A percentile compares a stretch with the other conserved stretches of the same genome.
phyloP scores from a whole-genome alignment of 2,888 invertebrate genomes.

The Xylophagus ater region DNA sequence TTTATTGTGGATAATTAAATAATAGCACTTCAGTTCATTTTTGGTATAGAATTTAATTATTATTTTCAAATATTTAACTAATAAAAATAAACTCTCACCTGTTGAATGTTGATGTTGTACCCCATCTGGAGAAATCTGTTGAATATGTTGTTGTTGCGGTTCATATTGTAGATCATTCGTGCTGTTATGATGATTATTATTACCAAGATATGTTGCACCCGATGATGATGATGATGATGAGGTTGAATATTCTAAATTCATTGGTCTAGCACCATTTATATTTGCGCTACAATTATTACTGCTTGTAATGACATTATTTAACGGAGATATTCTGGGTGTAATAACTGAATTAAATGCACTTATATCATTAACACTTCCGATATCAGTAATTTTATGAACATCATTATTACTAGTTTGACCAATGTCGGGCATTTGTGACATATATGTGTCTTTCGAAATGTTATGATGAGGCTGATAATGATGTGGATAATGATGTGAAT shows the following conservation, averaged over 20 bases:
- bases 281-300: neutral
- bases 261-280: too few species aligned
- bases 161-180: neutral
- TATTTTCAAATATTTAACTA: neutral
- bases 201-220: too few species aligned
- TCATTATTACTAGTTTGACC: constrained; percentile 1
- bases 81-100: constrained; percentile 4
- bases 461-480: too few species aligned
- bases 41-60: neutral
- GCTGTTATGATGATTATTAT: too few species aligned
- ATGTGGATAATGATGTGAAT: neutral
- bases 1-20: neutral
- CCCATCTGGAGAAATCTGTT: constrained; percentile 1
- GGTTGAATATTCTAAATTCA: neutral
- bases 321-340: neutral
- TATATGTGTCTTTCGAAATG: constrained; percentile 4
- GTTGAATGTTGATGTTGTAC: constrained; percentile 7
- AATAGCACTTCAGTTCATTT: neutral
- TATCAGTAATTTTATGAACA: neutral
- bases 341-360: neutral
- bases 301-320: neutral
- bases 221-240: too few species aligned
- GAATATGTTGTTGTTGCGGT: neutral
- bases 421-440: constrained; percentile 1
- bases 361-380: neutral